Conservation (phyloP, 2,797 vertebrate genomes). For the Falco columbarius region DNA sequence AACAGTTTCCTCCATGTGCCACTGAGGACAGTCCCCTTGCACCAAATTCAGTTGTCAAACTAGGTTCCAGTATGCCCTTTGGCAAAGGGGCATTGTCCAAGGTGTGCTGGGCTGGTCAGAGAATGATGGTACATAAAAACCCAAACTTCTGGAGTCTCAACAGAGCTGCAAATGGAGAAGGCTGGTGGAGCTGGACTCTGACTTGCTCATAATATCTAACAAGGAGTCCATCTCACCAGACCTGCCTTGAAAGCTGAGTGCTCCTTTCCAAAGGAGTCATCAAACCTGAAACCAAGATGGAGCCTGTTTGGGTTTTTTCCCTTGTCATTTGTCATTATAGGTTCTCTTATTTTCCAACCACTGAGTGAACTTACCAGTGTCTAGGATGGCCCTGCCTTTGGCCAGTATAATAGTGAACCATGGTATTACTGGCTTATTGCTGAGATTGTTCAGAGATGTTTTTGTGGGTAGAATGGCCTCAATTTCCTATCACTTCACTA, state of each 20-base stretch:
- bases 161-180: not conserved
- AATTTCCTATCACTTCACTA: slow-evolving; percentile 40
- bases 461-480: slow-evolving; percentile 38
- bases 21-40: not conserved
- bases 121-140: not conserved
- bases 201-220: not conserved
- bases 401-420: not conserved
- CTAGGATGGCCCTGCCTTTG: not conserved
- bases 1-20: not conserved
- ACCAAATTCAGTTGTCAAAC: fast-evolving
- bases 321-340: not conserved
- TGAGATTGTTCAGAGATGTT: not conserved
- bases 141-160: not conserved
- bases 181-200: not conserved
- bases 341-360: not conserved
- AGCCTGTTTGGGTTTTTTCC: not conserved
- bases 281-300: not conserved
- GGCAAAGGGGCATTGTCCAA: not conserved
- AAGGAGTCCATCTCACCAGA: fast-evolving
- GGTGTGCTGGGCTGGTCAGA: not conserved
- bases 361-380: fast-evolving
- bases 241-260: not conserved
- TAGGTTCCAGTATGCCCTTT: too few relatives aligned
- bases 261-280: not conserved
- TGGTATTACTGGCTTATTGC: not conserved